Evolutionary conservation across 2,797 vertebrate species (phyloP), one percentile per base, ranked within the genome.

Genomic region (Megaceryle alcyon): DNA sequence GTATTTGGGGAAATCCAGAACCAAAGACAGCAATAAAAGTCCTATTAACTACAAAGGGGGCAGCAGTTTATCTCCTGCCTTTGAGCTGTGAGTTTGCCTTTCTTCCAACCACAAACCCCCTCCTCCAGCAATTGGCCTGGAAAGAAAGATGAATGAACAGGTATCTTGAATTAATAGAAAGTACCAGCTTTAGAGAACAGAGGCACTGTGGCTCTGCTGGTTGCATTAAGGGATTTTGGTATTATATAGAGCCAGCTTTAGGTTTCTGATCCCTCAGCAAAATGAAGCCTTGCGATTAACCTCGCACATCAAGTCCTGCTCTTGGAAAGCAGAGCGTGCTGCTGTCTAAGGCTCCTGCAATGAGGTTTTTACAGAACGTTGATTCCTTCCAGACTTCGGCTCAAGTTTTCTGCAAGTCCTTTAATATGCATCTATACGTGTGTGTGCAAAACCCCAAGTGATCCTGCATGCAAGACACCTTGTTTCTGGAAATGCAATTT

Each of bases 201-300:
- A 81, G 88, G 60, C 23, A 18, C 51, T 51, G 41, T 29, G 76
- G 51, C 39, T 93, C 68, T 87, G 39, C 69, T 76, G 63, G 49
- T 59, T 95, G 87, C 63, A 86, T 91, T 78, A 76, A 88, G 20
- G 76, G 96, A 93, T 96, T 96, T 94, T 80, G 19, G 61, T 78
- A 83, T 96, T 94, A 95, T 20, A 68, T 2, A 51, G 84, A 93
- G 41, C 23, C 37, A 82, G 59, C 75, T 92, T 90, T 75, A 44
- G 14, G 25, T 82, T 96, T 95, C 70, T 95, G 81, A 93, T 93
- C 75, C 81, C 56, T 93, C 51, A 73, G 68, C 28, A 89, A 80
- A 96, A 91, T 94, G 83, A 90, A 82, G 86, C 56, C 53, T 85
- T 85, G 61, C 6, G 75, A 92, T 90, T 94, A 94, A 96, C 56